Evolutionary conservation across 2,888 invertebrate species (phyloP), one percentile per base, ranked within the genome.

Genomic region (Loripinus fragilis): DNA sequence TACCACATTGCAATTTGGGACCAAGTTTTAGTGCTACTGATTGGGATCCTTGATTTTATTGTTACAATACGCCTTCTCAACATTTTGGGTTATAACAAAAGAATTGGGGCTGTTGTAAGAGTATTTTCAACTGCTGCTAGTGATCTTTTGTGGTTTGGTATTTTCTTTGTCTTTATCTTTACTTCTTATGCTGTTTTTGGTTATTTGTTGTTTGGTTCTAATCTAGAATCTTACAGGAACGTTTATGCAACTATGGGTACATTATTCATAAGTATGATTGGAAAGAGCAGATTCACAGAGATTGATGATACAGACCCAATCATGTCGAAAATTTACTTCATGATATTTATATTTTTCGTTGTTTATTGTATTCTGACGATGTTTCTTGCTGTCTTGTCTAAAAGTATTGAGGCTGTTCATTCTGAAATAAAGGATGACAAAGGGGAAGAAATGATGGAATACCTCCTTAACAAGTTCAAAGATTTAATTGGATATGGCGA

Each of bases 1-100:
- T 87, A 87, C 64, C 88, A 88, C 71, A 78, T 88, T 42, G 87
- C 86, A 0, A 33, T 89, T 3, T 90, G 88, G 90, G 89, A 90
- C 70, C 76, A 75, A 15, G 52, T 85, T 7, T 81, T 90, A 25
- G 83, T 88, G 8, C 60, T 85, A 41, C 70, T 87, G 3, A 72
- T 88, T 33, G 87, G 84, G 0, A 73, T 86, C 17, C 83, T 90
- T 35, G 83, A 85, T 7, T 89, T 88, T 77, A 78, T 90, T 28
- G 85, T 83, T 5, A 88, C 86, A 3, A 38, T 89, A n/a, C 76
- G 90, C 17, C 66, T 89, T 12, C 73, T 90, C 12, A 87, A 88
- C 45, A 86, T 89, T 25, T 83, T 90, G 30, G 90, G 89, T 10
- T 87, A 88, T 78, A 88, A 89, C 71, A 87, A 87, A 76, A 71